Evolutionary conservation across 2,888 invertebrate genomes (phyloP).

Genomic region (Melanostoma mellinum): DNA sequence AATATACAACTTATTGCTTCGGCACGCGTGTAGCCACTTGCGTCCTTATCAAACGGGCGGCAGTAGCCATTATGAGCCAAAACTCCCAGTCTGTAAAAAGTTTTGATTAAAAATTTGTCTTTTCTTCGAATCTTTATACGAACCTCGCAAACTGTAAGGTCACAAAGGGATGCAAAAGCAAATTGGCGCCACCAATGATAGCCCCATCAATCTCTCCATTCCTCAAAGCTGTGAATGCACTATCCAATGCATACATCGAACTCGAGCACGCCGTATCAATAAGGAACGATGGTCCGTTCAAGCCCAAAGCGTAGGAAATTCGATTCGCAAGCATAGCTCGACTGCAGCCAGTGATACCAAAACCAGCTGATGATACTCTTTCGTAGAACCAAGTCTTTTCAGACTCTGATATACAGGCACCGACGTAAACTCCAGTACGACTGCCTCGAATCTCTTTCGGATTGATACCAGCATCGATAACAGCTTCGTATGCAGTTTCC

Average conservation of each 20-base stretch:
- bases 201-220: slow-evolving; percentile 93
- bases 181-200: slow-evolving; percentile 93
- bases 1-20: slow-evolving; percentile 89
- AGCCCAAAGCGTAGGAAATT: slow-evolving; percentile 93
- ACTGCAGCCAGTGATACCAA: slow-evolving; percentile 87
- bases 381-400: slow-evolving; percentile 88
- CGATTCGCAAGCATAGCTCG: slow-evolving; percentile 96
- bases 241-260: slow-evolving; percentile 92
- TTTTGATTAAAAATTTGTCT: slow-evolving; percentile 81
- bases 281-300: slow-evolving; percentile 93
- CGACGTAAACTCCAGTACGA: slow-evolving; percentile 89
- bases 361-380: slow-evolving; percentile 83
- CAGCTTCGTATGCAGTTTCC: slow-evolving; percentile 90
- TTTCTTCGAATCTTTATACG: slow-evolving; percentile 78
- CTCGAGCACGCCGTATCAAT: slow-evolving; percentile 98
- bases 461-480: slow-evolving; percentile 89
- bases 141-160: slow-evolving; percentile 93
- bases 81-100: slow-evolving; percentile 87
- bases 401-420: slow-evolving; percentile 88
- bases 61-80: slow-evolving; percentile 93
- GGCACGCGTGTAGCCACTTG: slow-evolving; percentile 92
- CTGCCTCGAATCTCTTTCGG: slow-evolving; percentile 86
- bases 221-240: slow-evolving; percentile 89
- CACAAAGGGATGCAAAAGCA: slow-evolving; percentile 93
- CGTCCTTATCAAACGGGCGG: slow-evolving; percentile 93